Percentiles rank a stretch among this genome's conserved stretches.
phyloP scores from a whole-genome alignment of 2,888 invertebrate species.

The Anagyrus pseudococci region DNA sequence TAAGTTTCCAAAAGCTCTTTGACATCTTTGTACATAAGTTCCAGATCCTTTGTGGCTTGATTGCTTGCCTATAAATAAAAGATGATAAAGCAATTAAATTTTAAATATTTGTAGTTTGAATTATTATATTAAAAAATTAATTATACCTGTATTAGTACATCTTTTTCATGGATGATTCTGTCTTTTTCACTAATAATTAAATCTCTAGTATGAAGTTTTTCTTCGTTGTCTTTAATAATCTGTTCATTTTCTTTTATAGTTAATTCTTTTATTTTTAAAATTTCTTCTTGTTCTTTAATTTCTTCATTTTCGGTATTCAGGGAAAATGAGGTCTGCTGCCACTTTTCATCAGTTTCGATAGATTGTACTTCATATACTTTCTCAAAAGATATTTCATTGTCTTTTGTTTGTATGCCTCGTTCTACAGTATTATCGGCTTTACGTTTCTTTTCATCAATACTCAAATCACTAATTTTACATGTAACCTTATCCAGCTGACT shows the following conservation, averaged over 20 bases:
- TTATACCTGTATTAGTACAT: background rate
- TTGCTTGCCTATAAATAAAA: background rate
- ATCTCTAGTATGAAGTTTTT: background rate
- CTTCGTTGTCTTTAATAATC: background rate
- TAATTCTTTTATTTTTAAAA: too few species aligned
- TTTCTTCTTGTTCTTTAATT: constrained; percentile 21
- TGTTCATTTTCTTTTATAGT: too few species aligned
- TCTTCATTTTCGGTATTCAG: constrained; percentile 21
- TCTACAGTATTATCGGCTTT: constrained; percentile 4
- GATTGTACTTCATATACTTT: background rate
- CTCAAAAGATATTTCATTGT: background rate
- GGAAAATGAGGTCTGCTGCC: constrained; percentile 39
- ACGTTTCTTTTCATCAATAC: constrained; percentile 24
- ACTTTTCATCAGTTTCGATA: constrained; percentile 37
- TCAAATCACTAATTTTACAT: constrained; percentile 39
- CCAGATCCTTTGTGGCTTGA: background rate
- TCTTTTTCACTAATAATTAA: background rate
- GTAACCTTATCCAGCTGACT: constrained; percentile 40
- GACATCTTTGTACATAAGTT: constrained; percentile 29
- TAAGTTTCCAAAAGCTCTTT: constrained; percentile 39
- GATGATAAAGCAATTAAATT: too few species aligned
- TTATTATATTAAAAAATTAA: background rate
- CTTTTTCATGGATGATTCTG: background rate
- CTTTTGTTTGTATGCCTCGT: constrained; percentile 23
- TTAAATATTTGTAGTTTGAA: background rate